These are phyloP conservation scores for Myotis brandtii DNA, from an alignment of 2,113 vertebrate genomes.

Conservation along the genomic window DNA sequence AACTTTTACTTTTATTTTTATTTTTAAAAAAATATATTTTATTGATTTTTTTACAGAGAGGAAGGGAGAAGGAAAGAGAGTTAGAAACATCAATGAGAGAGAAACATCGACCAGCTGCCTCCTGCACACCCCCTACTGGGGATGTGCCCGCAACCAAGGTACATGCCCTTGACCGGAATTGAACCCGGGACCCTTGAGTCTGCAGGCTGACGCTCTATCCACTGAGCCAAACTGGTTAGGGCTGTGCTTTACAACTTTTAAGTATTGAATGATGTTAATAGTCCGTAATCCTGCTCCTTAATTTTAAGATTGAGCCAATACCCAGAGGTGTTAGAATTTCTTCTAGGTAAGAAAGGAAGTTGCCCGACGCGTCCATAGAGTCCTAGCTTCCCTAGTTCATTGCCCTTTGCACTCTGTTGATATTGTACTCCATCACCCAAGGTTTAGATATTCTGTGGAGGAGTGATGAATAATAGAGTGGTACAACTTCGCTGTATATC, in stretches of 20 bases:
- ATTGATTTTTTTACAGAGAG: too few relatives aligned
- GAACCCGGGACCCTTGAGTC: too few relatives aligned
- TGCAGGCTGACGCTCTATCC: too few relatives aligned
- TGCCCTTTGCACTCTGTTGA: neutral
- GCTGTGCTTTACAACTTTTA: too few relatives aligned
- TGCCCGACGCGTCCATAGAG: neutral
- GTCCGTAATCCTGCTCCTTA: neutral
- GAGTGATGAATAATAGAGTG: neutral
- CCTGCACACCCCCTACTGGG: too few relatives aligned
- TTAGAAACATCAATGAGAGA: too few relatives aligned
- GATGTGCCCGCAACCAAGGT: too few relatives aligned
- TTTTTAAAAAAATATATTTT: too few relatives aligned
- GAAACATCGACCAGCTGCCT: too few relatives aligned
- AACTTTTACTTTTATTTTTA: neutral
- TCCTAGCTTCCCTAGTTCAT: neutral
- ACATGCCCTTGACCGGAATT: too few relatives aligned
- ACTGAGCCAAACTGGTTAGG: too few relatives aligned
- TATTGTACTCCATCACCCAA: neutral
- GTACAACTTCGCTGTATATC: neutral
- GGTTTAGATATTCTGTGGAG: neutral
- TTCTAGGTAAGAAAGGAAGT: neutral
- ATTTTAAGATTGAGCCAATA: neutral
- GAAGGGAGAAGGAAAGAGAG: too few relatives aligned
- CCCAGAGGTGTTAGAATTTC: neutral
- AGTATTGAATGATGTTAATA: neutral